Base-by-base conservation (phyloP, 2,888 invertebrate species). In the Apodemia mormo region DNA sequence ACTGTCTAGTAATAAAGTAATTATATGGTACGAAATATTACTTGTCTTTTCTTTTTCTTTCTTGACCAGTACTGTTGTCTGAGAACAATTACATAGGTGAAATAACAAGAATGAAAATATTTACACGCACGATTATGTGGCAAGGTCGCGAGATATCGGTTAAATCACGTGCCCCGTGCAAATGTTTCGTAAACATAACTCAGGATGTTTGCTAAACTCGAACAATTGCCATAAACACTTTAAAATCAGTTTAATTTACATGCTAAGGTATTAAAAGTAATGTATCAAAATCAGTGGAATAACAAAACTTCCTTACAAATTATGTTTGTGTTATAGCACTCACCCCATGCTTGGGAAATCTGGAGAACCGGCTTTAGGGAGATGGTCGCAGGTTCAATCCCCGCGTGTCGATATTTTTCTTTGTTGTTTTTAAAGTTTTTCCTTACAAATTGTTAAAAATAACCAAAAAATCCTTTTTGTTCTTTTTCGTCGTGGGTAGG, bases 201-300 rank as follows among this genome's bases (percentile, higher is more conserved):
- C 87, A 86, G 85, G 85, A 89, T 88, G 87, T 88, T 88, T 85
- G 82, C 80, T 82, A n/a, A 82, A 78, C 81, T 79, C 75, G 76
- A 81, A 78, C 78, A 33, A 61, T 33, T 61, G 33, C 61, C 61
- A 33, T 58, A 30, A 58, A 30, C 70, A 75, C 74, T 76, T 37
- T 65, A 49, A 65, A 43, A 8, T 30, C 40, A 61, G 61, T 61
- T 61, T 33, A 12, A 61, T 30, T 61, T 61, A 33, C 30, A 30
- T 58, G 56, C 29, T 10, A 22, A 9, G 61, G 29, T 29, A 33
- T 14, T 30, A n/a, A 49, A 33, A 33, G 30, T 61, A 33, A 61
- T 14, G 14, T 33, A 33, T 2, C 40, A 2, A 12, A 12, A 45
- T 2, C 12, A 12, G 45, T 10, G 12, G 3, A 45, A 45, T 45